Percentiles rank a stretch among this genome's conserved stretches.
phyloP scores from a whole-genome alignment of 2,888 invertebrate genomes.

The Meghimatium bilineatum region DNA sequence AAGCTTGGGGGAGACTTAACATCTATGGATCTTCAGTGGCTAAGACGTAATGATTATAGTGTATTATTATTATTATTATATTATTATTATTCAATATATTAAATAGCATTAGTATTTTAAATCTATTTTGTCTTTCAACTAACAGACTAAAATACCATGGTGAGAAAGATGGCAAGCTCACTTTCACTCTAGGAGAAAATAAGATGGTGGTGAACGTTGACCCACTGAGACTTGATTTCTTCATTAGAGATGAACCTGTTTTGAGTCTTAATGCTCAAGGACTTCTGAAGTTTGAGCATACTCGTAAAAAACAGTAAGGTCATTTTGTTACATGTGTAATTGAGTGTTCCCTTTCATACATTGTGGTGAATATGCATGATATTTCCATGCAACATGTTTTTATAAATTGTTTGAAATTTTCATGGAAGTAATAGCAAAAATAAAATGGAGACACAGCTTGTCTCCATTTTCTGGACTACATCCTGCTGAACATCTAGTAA shows the following conservation, averaged over 20 bases:
- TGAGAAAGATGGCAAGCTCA: slow-evolving; percentile 56
- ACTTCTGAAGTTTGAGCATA: slow-evolving; percentile 93
- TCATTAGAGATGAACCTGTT: slow-evolving; percentile 81
- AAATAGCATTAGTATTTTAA: background rate
- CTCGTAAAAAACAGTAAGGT: slow-evolving; percentile 63
- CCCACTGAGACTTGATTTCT: slow-evolving; percentile 88
- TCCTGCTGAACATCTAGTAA: no score
- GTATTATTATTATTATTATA: no score
- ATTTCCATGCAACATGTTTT: background rate
- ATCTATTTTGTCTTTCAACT: background rate
- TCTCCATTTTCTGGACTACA: background rate
- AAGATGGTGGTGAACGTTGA: slow-evolving; percentile 83
- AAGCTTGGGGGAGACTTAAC: no score
- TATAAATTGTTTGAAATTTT: background rate
- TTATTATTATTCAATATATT: no score
- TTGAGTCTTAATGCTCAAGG: slow-evolving; percentile 91
- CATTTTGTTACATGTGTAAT: background rate
- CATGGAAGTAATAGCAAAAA: background rate
- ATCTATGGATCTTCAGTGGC: no score
- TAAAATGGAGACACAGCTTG: background rate
- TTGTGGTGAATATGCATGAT: background rate
- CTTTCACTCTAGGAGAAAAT: slow-evolving; percentile 76
- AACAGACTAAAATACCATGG: slow-evolving; percentile 50
- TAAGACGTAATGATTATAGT: no score
- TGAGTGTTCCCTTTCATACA: background rate